These are phyloP conservation scores for Diaperis boleti DNA, from an alignment of 2,888 invertebrate genomes.

Conservation along the genomic window DNA sequence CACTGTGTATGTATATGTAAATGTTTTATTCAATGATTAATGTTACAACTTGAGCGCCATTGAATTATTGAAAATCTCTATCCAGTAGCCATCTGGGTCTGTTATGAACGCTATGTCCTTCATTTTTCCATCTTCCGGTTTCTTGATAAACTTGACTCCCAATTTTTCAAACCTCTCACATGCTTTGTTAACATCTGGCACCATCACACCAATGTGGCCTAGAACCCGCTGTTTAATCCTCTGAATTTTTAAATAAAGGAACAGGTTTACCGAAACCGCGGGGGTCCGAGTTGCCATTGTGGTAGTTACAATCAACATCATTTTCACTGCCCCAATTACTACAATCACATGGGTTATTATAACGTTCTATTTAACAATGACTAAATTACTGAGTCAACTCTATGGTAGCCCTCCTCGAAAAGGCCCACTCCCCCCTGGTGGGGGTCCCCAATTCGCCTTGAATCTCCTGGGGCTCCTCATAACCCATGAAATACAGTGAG, in stretches of 20 bases:
- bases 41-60: constrained; percentile 16
- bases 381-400: constrained; percentile 90
- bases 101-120: constrained; percentile 94
- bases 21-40: constrained; percentile 4
- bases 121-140: constrained; percentile 92
- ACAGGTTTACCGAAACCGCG: constrained; percentile 81
- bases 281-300: constrained; percentile 92
- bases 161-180: constrained; percentile 87
- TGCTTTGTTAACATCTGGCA: constrained; percentile 89
- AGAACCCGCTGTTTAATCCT: constrained; percentile 20
- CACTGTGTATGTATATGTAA: constrained; percentile 18
- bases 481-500: constrained; percentile 92
- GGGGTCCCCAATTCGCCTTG: constrained; percentile 74
- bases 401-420: constrained; percentile 86
- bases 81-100: constrained; percentile 98
- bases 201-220: constrained; percentile 93
- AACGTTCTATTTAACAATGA: neutral
- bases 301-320: constrained; percentile 82
- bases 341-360: constrained; percentile 46
- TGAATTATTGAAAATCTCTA: constrained; percentile 71
- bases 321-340: constrained; percentile 97
- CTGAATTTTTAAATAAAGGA: too few relatives aligned
- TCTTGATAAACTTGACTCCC: constrained; percentile 91
- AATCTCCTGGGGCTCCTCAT: constrained; percentile 80
- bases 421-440: constrained; percentile 81